Evolutionary conservation across 2,888 invertebrate species (phyloP).

Genomic region (Syrista parreyssii): DNA sequence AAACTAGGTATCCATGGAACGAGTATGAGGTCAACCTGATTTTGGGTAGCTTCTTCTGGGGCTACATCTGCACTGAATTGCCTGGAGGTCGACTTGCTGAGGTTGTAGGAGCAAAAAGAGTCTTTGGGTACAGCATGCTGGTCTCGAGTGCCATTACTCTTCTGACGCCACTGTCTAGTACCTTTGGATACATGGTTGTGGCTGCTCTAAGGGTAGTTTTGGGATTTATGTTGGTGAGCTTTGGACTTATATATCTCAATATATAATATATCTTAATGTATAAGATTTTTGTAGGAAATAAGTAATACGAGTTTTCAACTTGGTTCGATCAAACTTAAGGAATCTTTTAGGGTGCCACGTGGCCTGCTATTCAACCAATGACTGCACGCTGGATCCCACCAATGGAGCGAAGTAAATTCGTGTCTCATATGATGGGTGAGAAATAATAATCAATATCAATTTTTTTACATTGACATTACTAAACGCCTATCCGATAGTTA

Average conservation of each 20-base stretch:
- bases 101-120: slow-evolving; percentile 82
- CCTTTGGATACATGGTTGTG: slow-evolving; percentile 76
- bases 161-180: slow-evolving; percentile 82
- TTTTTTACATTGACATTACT: background rate
- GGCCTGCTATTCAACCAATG: slow-evolving; percentile 94
- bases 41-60: slow-evolving; percentile 91
- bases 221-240: slow-evolving; percentile 77
- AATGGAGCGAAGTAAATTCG: slow-evolving; percentile 91
- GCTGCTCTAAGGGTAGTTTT: slow-evolving; percentile 79
- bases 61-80: slow-evolving; percentile 88
- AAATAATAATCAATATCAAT: background rate
- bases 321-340: background rate
- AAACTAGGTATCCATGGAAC: slow-evolving; percentile 79
- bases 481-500: background rate
- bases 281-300: background rate
- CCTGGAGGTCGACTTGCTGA: slow-evolving; percentile 90
- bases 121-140: slow-evolving; percentile 89
- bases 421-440: slow-evolving; percentile 91
- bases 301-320: background rate
- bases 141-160: slow-evolving; percentile 84
- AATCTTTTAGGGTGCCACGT: slow-evolving; percentile 79
- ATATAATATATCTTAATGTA: background rate
- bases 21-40: slow-evolving; percentile 83
- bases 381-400: slow-evolving; percentile 96
- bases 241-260: background rate